These are phyloP conservation scores for Aphidius colemani DNA, from an alignment of 2,888 invertebrate species.

Conservation along the genomic window DNA sequence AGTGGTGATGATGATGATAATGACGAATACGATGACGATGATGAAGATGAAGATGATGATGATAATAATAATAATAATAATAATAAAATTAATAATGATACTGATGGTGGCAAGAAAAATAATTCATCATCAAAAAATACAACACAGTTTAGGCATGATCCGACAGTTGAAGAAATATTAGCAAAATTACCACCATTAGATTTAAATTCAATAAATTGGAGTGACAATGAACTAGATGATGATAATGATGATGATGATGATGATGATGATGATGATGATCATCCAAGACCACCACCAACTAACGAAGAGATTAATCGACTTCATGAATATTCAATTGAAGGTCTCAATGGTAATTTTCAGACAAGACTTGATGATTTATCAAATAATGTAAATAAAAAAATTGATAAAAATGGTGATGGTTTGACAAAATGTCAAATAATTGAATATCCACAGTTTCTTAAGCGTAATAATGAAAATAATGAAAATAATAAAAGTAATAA, in stretches of 20 bases:
- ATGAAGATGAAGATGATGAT: slow-evolving; percentile 27
- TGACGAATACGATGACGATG: slow-evolving; percentile 31
- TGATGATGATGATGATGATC: slow-evolving; percentile 18
- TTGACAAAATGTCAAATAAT: not conserved
- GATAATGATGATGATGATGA: slow-evolving; percentile 28
- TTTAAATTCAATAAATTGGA: slow-evolving; percentile 64
- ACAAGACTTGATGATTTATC: slow-evolving; percentile 37
- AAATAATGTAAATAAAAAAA: slow-evolving; percentile 27
- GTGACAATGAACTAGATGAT: slow-evolving; percentile 40
- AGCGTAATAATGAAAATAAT: too few species aligned
- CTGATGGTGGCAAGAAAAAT: slow-evolving; percentile 25
- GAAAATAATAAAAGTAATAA: slow-evolving; percentile 11
- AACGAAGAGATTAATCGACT: slow-evolving; percentile 51
- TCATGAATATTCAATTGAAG: slow-evolving; percentile 50
- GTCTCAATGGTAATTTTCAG: slow-evolving; percentile 57
- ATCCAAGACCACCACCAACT: slow-evolving; percentile 38
- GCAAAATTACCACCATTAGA: slow-evolving; percentile 72
- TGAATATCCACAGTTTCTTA: too few species aligned
- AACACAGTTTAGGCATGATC: slow-evolving; percentile 7
- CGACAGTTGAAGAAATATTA: slow-evolving; percentile 65
- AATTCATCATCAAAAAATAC: slow-evolving; percentile 38
- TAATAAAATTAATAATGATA: slow-evolving; percentile 28
- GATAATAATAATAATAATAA: slow-evolving; percentile 32
- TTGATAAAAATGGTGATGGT: slow-evolving; percentile 21
- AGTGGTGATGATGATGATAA: slow-evolving; percentile 25